Evolutionary conservation across 2,797 vertebrate genomes (phyloP).

Genomic region (Helicolenus hilgendorfi): DNA sequence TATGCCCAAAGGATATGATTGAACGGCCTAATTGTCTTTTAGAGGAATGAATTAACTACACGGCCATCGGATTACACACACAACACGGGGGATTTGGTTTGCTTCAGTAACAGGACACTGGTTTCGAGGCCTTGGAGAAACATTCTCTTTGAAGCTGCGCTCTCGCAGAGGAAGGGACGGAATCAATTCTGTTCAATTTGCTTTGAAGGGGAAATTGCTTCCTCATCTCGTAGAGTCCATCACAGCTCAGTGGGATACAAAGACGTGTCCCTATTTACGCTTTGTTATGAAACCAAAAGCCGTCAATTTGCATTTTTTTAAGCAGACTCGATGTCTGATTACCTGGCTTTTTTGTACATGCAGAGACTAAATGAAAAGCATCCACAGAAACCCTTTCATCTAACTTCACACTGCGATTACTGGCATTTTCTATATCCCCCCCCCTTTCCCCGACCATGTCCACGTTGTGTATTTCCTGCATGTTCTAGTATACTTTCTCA

Average conservation of each 20-base stretch:
- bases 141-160: constrained; percentile 67
- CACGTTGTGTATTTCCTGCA: background rate
- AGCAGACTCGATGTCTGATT: constrained; percentile 46
- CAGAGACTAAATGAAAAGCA: constrained; percentile 14
- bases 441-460: background rate
- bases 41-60: constrained; percentile 59
- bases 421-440: background rate
- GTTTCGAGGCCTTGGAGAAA: constrained; percentile 53
- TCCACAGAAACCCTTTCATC: constrained; percentile 45
- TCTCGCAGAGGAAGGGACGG: constrained; percentile 35
- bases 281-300: constrained; percentile 64
- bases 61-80: constrained; percentile 49
- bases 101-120: constrained; percentile 38
- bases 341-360: constrained; percentile 25
- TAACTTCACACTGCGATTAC: background rate
- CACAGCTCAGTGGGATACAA: constrained; percentile 52
- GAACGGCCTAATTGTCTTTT: constrained; percentile 76
- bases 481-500: background rate
- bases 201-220: constrained; percentile 75
- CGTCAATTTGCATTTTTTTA: constrained; percentile 60
- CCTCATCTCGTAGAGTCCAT: constrained; percentile 66
- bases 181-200: constrained; percentile 73
- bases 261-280: constrained; percentile 63
- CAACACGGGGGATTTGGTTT: constrained; percentile 34
- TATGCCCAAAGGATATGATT: constrained; percentile 57